These are phyloP conservation scores for Brachionus manjavacas DNA, from an alignment of 1,140 invertebrate species.

Conservation along the genomic window DNA sequence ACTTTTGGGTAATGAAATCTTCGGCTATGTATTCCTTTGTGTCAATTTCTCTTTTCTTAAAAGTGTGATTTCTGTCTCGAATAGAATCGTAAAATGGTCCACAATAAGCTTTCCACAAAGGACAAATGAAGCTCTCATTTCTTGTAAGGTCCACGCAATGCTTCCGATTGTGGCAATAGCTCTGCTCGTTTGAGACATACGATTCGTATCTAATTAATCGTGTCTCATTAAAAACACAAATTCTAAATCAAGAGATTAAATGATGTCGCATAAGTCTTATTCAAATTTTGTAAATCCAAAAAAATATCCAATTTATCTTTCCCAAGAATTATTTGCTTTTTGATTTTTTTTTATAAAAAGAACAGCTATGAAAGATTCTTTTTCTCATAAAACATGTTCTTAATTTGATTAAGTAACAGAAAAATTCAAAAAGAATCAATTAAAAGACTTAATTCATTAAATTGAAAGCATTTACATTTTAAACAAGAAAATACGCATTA, in stretches of 20 bases:
- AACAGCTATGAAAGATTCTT: no score
- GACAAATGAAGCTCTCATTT: constrained; percentile 5
- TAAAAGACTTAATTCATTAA: no score
- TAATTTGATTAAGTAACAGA: no score
- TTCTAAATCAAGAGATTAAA: neutral
- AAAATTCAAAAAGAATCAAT: no score
- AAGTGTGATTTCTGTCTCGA: neutral
- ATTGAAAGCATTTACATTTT: no score
- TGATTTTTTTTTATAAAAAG: no score
- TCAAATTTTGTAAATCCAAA: no score
- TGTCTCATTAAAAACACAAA: constrained; percentile 41
- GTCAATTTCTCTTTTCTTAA: neutral
- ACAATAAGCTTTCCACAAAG: constrained; percentile 38
- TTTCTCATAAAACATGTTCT: no score
- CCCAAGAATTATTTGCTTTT: no score
- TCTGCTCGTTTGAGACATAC: neutral
- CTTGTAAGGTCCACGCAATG: neutral
- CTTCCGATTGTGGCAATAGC: neutral
- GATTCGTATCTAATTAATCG: constrained; percentile 36
- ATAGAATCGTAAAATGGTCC: neutral
- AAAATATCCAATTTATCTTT: no score
- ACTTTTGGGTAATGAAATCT: neutral
- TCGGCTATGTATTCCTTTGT: neutral
- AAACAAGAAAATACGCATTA: no score
- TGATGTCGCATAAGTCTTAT: no score